These are phyloP conservation scores for Nothoprocta perdicaria DNA, from an alignment of 2,113 vertebrate genomes.

Conservation along the genomic window DNA sequence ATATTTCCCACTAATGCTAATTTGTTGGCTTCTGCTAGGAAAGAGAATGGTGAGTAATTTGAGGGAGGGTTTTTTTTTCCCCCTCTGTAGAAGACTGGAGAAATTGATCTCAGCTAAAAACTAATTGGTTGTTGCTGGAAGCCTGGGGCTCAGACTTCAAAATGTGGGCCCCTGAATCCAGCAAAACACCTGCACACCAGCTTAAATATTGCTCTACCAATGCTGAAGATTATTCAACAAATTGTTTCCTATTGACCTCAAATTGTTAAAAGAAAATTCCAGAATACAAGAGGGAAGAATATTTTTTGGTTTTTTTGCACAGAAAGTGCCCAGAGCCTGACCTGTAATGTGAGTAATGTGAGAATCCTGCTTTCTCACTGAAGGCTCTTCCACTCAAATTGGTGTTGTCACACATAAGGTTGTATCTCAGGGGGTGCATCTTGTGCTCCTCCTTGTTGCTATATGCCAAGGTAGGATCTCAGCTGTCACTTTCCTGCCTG, in stretches of 20 bases:
- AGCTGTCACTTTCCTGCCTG: neutral
- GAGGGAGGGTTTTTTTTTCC: neutral
- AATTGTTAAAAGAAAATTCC: neutral
- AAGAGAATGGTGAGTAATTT: neutral
- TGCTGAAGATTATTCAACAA: neutral
- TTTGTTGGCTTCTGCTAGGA: neutral
- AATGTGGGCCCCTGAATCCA: neutral
- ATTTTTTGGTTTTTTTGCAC: neutral
- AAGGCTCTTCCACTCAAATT: neutral
- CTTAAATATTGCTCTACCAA: neutral
- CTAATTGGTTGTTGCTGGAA: neutral
- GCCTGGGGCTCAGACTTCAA: neutral
- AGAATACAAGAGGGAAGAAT: neutral
- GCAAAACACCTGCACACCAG: neutral
- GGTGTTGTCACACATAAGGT: neutral
- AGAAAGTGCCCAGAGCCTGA: neutral
- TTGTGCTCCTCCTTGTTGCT: neutral
- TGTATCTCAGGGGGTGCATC: neutral
- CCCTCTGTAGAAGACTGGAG: neutral
- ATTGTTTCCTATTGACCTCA: neutral
- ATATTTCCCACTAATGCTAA: neutral
- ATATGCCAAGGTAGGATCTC: neutral
- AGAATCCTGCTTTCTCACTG: neutral
- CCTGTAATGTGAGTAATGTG: neutral
- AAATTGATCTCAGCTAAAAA: neutral